Evolutionary conservation across 2,797 vertebrate species (phyloP), one percentile per base, ranked within the genome.

Genomic region (Loris lydekkerianus): DNA sequence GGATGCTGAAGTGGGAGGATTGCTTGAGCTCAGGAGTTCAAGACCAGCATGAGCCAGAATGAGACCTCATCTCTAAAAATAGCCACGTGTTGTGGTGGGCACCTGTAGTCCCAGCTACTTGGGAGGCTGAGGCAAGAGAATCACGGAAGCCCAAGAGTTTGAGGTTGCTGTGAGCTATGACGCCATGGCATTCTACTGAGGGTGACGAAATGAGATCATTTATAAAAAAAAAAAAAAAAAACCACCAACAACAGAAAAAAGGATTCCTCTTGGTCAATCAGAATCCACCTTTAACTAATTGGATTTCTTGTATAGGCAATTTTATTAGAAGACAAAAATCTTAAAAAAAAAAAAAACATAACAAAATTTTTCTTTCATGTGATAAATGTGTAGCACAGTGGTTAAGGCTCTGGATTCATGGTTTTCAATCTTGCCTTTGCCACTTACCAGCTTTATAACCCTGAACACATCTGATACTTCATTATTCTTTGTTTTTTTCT

Each of bases 401-500:
- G 10, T 78, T 70, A 86, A 23, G 11, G 20, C 61, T 85, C 49
- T 85, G 17, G 53, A 76, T 13, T 83, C 37, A 88, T 34, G 70
- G 49, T 9, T 75, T 73, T 61, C 23, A 49, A 46, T 94, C 43
- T 67, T 84, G 7, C n/a, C 46, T 91, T 10, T 92, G 56, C 31
- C 58, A 93, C 31, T 89, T 13, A 9, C n/a, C 60, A 94, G 27
- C 4, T 67, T 91, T 93, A 94, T 69, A 83, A 94, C 73, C 29
- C 84, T 89, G 11, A 95, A 60, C 14, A 81, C 14, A 92, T 3
- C 46, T 73, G 49, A 65, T 85, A 78, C 1, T 92, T 88, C 46
- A 80, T 46, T 88, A 9, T 56, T 87, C 23, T 70, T 86, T 88
- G 75, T 67, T 96, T 96, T 96, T 86, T 92, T 86, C 37, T 92